Evolutionary conservation across 2,888 invertebrate species (phyloP).

Genomic region (Steinernema carpocapsae): DNA sequence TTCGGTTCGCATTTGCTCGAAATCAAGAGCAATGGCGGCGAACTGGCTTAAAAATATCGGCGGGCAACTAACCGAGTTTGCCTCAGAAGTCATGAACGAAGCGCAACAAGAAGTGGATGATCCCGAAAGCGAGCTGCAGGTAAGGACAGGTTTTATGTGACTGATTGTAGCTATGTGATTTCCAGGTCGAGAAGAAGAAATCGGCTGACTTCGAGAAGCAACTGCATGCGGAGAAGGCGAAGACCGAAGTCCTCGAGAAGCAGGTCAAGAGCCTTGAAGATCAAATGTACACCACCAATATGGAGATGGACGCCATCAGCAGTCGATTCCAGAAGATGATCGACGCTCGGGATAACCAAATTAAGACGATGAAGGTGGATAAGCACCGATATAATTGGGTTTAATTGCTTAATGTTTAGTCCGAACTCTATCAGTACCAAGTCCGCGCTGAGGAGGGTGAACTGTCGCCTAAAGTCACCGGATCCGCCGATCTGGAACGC

Average conservation of each 20-base stretch:
- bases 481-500: background rate
- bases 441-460: constrained; percentile 33
- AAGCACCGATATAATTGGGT: background rate
- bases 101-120: constrained; percentile 61
- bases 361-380: constrained; percentile 53
- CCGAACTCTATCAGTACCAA: constrained; percentile 31
- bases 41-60: constrained; percentile 49
- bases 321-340: constrained; percentile 53
- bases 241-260: constrained; percentile 40
- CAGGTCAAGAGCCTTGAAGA: constrained; percentile 47
- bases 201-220: constrained; percentile 56
- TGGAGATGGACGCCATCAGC: constrained; percentile 56
- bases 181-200: constrained; percentile 56
- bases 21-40: constrained; percentile 11
- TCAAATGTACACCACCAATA: constrained; percentile 50
- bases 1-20: background rate
- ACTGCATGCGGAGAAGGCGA: constrained; percentile 46
- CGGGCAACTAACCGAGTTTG: constrained; percentile 60
- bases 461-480: constrained; percentile 35
- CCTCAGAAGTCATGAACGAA: constrained; percentile 62
- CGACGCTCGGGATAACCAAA: constrained; percentile 56
- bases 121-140: constrained; percentile 59
- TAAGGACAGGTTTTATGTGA: constrained; percentile 33
- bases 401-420: constrained; percentile 31
- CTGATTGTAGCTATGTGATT: background rate